Evolutionary conservation across 2,888 invertebrate genomes (phyloP), one percentile per base, ranked within the genome.

Genomic region (Calliopum simillimum): DNA sequence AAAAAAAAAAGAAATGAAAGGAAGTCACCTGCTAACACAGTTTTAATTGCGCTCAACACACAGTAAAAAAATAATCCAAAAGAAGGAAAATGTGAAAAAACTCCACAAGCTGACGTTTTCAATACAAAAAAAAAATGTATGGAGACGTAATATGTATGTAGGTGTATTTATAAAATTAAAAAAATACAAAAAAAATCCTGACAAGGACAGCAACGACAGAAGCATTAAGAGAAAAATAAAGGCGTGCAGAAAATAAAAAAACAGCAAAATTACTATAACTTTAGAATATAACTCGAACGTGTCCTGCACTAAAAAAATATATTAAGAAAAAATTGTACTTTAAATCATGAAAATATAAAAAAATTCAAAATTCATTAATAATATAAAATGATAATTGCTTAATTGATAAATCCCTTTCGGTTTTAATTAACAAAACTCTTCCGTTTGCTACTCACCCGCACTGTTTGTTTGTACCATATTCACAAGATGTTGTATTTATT

Each of bases 381-480:
- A 33, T 6, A 33, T 33, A 33, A 33, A 33, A 33, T n/a, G 3
- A 6, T 33, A 33, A 33, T 33, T 33, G 33, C 33, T 33, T 8
- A 33, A 5, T 33, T 33, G 19, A 8, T 19, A 6, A 53, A 53
- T 41, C 19, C 16, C 59, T 43, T 59, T 59, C 59, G 59, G 16
- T 59, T 59, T 59, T 41, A 41, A 6, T 59, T 33, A 13, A 19
- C 59, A n/a, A 59, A 33, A 33, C 16, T 59, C 41, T 19, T 33
- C 59, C 59, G 19, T n/a, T 43, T 53, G 49, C 16, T 19, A 71
- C 63, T 76, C 71, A 78, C 76, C 77, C 72, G 75, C 71, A 73
- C 73, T 75, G 55, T 75, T 72, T 13, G 73, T 73, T 59, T 76
- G 75, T 14, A 75, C 73, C 77, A 76, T 76, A 73, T 75, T 76